Evolutionary conservation across 2,113 vertebrate genomes (phyloP), one percentile per base, ranked within the genome.

Genomic region (Corythornis madagascariensis): DNA sequence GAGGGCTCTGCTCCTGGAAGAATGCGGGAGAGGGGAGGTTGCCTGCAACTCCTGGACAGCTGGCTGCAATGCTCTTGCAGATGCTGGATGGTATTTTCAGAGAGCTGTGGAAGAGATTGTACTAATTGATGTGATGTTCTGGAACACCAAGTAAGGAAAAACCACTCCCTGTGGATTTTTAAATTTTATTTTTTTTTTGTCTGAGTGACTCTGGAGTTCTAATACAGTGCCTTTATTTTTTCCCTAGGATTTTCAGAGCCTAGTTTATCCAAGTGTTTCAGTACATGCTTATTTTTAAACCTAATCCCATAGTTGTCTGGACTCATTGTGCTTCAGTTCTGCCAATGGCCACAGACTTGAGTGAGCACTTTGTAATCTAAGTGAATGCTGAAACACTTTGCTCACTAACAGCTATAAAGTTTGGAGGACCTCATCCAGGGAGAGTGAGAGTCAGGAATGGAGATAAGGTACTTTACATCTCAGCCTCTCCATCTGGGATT

Each of bases 221-320:
- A n/a, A 81, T 92, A 33, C 22, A 69, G 42, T 43, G 56, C 43
- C 28, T 90, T 75, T 75, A 19, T 33, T 86, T 63, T 42, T 28
- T 2, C 16, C 19, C 20, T 43, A 29, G 42, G 50, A 79, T 76
- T 94, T 94, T 80, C 56, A 73, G 56, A 82, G 66, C 56, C 42
- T 1, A 4, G 35, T 87, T 93, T 77, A 89, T 66, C 84, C 25
- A 83, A 86, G 24, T 43, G 50, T 42, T 89, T 89, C 69, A 66
- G 40, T 45, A 55, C 50, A 6, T 66, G 43, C 50, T 93, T 93
- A 76, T 90, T 95, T 93, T 96, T 89, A 93, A 92, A 78, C 38
- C 24, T 56, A 63, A 56, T 61, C 71, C 64, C 43, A 50, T 63
- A 0, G 0, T 42, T 4, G 13, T 84, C 60, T 92, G 90, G 92